phyloP scores from a whole-genome alignment of 92 coral and sea anemone species.

The Blastomussa wellsi region DNA sequence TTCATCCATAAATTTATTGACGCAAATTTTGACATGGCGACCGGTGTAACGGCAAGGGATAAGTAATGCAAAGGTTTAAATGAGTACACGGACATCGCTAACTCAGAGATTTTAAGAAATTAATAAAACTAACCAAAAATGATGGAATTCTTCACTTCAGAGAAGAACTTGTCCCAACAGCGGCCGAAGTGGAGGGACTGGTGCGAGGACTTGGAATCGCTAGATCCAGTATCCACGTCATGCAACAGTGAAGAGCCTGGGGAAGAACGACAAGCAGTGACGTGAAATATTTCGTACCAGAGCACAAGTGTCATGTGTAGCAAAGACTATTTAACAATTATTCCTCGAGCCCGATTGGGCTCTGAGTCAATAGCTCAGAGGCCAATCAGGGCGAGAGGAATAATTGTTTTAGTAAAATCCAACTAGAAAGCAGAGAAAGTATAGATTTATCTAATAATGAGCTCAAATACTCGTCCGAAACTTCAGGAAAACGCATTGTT shows the following conservation, averaged over 20 bases:
- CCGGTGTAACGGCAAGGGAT: no score
- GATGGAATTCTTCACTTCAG: not conserved
- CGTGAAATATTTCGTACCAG: not conserved
- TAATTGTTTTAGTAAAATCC: no score
- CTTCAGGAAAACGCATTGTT: no score
- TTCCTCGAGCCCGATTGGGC: no score
- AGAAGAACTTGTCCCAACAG: constrained; percentile 10
- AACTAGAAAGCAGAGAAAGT: no score
- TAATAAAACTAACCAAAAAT: not conserved
- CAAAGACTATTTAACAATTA: not conserved
- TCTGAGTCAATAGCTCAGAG: no score
- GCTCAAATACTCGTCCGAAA: no score
- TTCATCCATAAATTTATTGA: no score
- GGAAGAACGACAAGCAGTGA: not conserved
- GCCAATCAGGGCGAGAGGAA: no score
- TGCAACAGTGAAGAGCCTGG: constrained; percentile 95
- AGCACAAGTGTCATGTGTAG: not conserved
- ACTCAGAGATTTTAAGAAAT: not conserved
- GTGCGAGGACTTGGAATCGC: constrained; percentile 88
- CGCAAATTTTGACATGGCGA: no score
- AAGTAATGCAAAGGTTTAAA: no score
- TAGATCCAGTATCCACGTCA: constrained; percentile 95
- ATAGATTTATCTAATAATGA: no score
- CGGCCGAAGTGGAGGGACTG: constrained; percentile 28
- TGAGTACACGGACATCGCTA: not conserved